Evolutionary conservation across 2,888 invertebrate species (phyloP), one percentile per base, ranked within the genome.

Genomic region (Pseudoips prasinana): DNA sequence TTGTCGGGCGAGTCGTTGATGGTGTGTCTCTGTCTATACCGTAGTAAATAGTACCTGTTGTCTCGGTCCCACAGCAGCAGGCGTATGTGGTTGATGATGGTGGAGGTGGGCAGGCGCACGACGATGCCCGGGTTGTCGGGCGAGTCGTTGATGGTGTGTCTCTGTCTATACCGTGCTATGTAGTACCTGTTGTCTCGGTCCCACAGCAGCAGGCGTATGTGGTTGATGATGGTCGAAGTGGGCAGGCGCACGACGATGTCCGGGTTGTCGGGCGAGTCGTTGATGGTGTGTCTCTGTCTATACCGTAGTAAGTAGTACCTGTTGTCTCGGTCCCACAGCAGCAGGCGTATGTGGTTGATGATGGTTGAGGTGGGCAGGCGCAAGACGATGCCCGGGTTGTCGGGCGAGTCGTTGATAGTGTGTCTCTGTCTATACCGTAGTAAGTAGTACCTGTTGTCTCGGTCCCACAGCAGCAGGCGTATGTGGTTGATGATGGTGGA

Each of bases 401-500:
- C 64, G 31, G 73, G 90, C 44, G 90, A 91, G 58, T 95, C 95
- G 55, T 92, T 93, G 69, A 98, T 97, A 43, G 94, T 92, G 81
- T 98, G 97, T 0, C 96, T 90, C 3, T n/a, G n/a, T n/a, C n/a
- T n/a, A n/a, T n/a, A n/a, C n/a, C n/a, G n/a, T n/a, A n/a, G n/a
- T n/a, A n/a, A n/a, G n/a, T n/a, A n/a, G n/a, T 20, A 75, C 92
- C 97, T 93, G 71, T 93, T 92, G 76, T 99, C 98, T 39, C 94
- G 90, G 84, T 99, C 99, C 98, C 98, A 98, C 7, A 99, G 90
- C 57, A 98, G 89, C 91, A 99, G 92, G 39, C 94, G 92, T 39
- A 99, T 92, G 67, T 97, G 95, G 90, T 99, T 99, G 61, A 99
- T 92, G 66, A 99, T 98, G 73, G 94, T 96, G 54, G 94, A 92